A percentile compares a stretch with the other conserved stretches of the same genome.
Evolutionary conservation across 2,888 invertebrate genomes (phyloP).

Genomic region (Limnephilus auricula): DNA sequence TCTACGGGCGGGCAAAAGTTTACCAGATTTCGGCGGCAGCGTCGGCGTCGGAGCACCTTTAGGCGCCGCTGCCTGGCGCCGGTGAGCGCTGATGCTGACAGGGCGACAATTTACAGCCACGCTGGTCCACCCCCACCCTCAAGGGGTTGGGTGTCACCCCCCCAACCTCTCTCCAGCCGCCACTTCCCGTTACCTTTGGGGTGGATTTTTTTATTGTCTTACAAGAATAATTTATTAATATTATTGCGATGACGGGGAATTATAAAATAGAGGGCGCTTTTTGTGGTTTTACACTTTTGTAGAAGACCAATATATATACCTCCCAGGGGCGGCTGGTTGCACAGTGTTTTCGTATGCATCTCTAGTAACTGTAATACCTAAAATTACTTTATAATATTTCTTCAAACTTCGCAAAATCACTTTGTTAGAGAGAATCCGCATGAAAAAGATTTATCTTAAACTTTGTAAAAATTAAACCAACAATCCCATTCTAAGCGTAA

Average conservation of each 20-base stretch:
- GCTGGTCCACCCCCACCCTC: constrained; percentile 71
- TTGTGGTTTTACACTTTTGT: not conserved
- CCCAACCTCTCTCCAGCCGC: constrained; percentile 63
- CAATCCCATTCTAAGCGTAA: no score
- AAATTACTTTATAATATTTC: no score
- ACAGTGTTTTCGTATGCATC: no score
- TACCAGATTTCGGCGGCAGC: constrained; percentile 53
- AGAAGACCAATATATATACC: not conserved
- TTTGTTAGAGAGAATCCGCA: no score
- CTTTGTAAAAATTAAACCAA: no score
- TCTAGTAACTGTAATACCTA: no score
- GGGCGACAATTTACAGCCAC: constrained; percentile 70
- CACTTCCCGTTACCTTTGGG: constrained; percentile 32
- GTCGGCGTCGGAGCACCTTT: constrained; percentile 66
- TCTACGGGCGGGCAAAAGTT: constrained; percentile 55
- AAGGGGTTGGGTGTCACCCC: constrained; percentile 64
- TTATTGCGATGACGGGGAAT: not conserved
- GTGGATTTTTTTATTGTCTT: constrained; percentile 5
- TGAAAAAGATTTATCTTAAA: no score
- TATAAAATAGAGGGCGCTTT: not conserved
- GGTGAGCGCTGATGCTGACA: constrained; percentile 73
- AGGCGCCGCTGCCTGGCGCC: constrained; percentile 68
- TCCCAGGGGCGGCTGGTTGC: no score
- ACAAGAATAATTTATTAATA: constrained; percentile 14
- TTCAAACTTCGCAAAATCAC: no score